Evolutionary conservation across 2,113 vertebrate species (phyloP).

Genomic region (Tapirus terrestris): DNA sequence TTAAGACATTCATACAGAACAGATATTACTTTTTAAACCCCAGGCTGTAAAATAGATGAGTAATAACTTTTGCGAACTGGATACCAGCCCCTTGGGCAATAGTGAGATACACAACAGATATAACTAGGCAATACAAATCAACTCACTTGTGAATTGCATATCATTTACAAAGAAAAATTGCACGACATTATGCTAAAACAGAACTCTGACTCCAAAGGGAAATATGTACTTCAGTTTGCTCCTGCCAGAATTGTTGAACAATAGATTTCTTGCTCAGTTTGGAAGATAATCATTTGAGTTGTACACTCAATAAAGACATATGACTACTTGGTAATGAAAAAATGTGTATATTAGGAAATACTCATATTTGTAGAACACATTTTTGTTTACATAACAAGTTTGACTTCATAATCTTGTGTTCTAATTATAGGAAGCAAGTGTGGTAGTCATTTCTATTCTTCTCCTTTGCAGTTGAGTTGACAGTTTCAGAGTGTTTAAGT

Average conservation of each 20-base stretch:
- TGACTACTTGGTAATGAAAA: not conserved
- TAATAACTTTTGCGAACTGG: slow-evolving; percentile 15
- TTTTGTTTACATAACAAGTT: not conserved
- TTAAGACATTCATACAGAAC: not conserved
- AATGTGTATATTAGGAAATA: not conserved
- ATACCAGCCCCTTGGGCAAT: not conserved
- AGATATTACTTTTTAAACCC: not conserved
- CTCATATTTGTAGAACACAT: not conserved
- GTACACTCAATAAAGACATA: not conserved
- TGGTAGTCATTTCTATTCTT: not conserved
- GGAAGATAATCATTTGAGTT: not conserved
- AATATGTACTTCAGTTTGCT: not conserved
- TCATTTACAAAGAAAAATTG: slow-evolving; percentile 24
- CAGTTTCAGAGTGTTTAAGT: not conserved
- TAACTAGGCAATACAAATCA: not conserved
- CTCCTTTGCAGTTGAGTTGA: not conserved
- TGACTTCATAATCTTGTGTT: not conserved
- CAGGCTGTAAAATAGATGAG: not conserved
- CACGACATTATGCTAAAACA: not conserved
- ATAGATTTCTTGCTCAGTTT: not conserved
- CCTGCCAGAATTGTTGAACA: not conserved
- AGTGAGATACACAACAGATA: not conserved
- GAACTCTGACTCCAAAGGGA: not conserved
- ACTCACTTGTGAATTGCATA: not conserved
- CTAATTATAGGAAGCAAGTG: not conserved